Evolutionary conservation across 2,888 invertebrate genomes (phyloP).

Genomic region (Tachina lurida): DNA sequence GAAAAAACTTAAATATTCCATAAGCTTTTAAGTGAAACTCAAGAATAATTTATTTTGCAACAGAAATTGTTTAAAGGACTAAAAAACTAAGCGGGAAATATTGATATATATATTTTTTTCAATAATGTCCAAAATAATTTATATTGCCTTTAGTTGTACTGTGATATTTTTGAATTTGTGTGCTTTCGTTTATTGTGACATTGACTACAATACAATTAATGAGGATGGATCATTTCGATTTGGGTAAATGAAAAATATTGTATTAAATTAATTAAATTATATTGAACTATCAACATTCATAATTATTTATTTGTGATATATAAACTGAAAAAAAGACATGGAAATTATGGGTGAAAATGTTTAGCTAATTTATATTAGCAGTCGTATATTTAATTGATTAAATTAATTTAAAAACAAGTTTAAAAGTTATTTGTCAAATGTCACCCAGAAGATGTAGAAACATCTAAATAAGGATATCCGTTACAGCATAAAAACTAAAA

Average conservation of each 20-base stretch:
- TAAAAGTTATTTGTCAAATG: too few species aligned
- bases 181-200: slow-evolving; percentile 74
- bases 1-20: neutral
- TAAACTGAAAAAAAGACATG: too few species aligned
- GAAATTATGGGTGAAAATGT: too few species aligned
- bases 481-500: too few species aligned
- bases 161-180: slow-evolving; percentile 61
- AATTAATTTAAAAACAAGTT: too few species aligned
- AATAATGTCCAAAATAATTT: slow-evolving; percentile 47
- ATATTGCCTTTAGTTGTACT: slow-evolving; percentile 15
- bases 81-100: neutral
- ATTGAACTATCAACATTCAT: too few species aligned
- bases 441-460: too few species aligned
- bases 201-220: slow-evolving; percentile 86
- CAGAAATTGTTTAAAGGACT: slow-evolving; percentile 6
- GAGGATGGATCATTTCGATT: slow-evolving; percentile 90
- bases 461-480: too few species aligned
- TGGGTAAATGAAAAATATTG: slow-evolving; percentile 83
- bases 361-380: too few species aligned
- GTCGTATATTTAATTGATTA: too few species aligned
- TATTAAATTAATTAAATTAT: neutral
- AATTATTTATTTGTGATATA: neutral
- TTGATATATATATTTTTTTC: neutral
- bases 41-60: slow-evolving; percentile 43
- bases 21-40: slow-evolving; percentile 38